Percentiles rank a stretch among this genome's conserved stretches.
These are phyloP conservation scores for Aphelinus certus DNA, from an alignment of 1,140 invertebrate genomes.

Conservation along the genomic window DNA sequence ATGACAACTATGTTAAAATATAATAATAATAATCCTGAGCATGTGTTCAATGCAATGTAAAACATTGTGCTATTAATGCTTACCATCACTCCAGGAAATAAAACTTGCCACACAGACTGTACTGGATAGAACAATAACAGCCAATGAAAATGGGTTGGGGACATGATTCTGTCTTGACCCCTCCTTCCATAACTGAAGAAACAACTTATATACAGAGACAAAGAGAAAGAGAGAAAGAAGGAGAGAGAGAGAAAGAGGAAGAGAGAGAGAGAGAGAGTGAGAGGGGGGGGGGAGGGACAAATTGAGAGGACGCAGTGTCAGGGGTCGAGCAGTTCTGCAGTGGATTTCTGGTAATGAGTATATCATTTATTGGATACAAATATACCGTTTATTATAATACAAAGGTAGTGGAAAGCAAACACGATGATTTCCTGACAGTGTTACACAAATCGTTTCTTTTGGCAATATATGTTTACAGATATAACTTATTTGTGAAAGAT, in stretches of 20 bases:
- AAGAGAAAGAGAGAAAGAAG: neutral
- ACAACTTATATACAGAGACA: constrained; percentile 51
- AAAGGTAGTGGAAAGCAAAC: neutral
- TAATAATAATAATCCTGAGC: too few relatives aligned
- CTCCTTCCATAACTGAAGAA: constrained; percentile 64
- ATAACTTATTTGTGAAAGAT: neutral
- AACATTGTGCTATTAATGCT: too few relatives aligned
- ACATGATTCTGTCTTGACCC: constrained; percentile 63
- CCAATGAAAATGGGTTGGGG: constrained; percentile 62
- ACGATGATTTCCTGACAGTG: neutral
- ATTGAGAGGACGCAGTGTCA: constrained; percentile 20
- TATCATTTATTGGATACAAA: neutral
- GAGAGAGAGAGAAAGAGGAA: neutral
- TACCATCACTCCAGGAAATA: too few relatives aligned
- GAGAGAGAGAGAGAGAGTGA: neutral
- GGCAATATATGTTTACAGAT: neutral
- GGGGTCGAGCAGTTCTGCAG: constrained; percentile 35
- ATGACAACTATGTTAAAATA: too few relatives aligned
- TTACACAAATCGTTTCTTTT: neutral
- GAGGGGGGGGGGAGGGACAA: constrained; percentile 2
- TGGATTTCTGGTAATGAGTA: neutral
- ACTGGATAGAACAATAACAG: constrained; percentile 34
- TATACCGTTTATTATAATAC: neutral
- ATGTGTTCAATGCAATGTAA: too few relatives aligned
- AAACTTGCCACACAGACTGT: constrained; percentile 7